Base-by-base conservation (phyloP, 2,797 vertebrate genomes). In the Hoplostethus mediterraneus region DNA sequence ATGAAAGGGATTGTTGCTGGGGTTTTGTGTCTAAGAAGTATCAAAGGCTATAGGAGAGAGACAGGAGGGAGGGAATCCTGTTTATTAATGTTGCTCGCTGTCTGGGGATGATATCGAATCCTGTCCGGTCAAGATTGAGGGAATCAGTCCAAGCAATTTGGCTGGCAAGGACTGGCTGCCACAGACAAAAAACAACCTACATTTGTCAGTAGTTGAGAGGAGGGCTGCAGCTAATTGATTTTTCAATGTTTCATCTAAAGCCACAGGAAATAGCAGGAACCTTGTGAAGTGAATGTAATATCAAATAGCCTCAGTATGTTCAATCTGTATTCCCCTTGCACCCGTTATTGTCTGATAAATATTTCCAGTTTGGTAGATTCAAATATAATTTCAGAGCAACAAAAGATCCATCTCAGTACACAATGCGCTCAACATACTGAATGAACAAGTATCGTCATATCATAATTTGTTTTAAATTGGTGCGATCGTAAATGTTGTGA, bases 1-100 rank as follows among this genome's bases (percentile, higher is more conserved):
- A 73, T 60, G 74, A 80, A 62, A 67, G 78, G 38, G 56, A 77
- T 82, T 77, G 33, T 72, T 77, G 67, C 51, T 0, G 11, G 21
- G 69, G 75, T 83, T 83, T 83, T 79, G 62, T 75, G 77, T 76
- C 73, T 83, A 61, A 48, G 77, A 88, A 66, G 64, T 63, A 73
- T 85, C 73, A 78, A 78, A 74, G 72, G 81, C 67, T 44, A 67
- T 44, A 67, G 14, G 67, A 76, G 47, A 71, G 61, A 42, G 33
- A 33, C 56, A 59, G 14, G 10, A 54, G 28, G 28, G 52, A 28
- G 45, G 10, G 52, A 54, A 11, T 12, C 52, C 52, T 6, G 25
- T 54, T 30, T 54, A 54, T 31, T 30, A 30, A 10, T 52, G 17
- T 52, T 9, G 3, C n/a, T 25, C n/a, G 5, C 9, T 9, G 49